Evolutionary conservation across 2,797 vertebrate genomes (phyloP).

Genomic region (Schizopygopsis pylzovi): DNA sequence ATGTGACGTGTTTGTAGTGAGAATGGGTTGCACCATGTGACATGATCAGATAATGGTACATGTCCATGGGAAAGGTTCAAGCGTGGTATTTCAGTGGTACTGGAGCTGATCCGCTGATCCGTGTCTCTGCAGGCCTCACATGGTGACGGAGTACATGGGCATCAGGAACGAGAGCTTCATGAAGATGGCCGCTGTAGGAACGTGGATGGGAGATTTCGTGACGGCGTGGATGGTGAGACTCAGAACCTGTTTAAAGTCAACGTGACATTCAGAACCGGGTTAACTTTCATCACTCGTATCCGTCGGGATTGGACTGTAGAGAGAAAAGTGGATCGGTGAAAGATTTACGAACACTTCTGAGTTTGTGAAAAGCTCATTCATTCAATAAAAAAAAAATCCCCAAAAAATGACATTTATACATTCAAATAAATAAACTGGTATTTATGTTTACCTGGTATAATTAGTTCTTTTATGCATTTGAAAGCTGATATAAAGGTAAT

Average conservation of each 20-base stretch:
- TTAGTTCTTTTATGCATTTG: not conserved
- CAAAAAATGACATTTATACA: too few species aligned
- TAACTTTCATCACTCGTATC: not conserved
- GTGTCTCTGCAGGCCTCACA: slow-evolving; percentile 83
- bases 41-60: not conserved
- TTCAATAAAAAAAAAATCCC: not conserved
- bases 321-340: not conserved
- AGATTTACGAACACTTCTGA: not conserved
- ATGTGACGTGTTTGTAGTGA: too few species aligned
- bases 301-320: not conserved
- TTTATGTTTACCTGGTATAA: not conserved
- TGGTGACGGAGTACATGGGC: slow-evolving; percentile 98
- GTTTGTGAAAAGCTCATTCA: not conserved
- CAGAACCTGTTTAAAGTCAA: not conserved
- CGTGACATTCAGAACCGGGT: not conserved
- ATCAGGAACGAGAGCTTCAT: slow-evolving; percentile 98
- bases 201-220: slow-evolving; percentile 99
- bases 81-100: not conserved
- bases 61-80: not conserved
- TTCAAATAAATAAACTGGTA: not conserved
- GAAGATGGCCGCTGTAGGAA: slow-evolving; percentile 97
- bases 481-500: not conserved
- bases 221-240: slow-evolving; percentile 98
- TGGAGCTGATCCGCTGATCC: not conserved
- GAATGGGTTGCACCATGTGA: too few species aligned